Evolutionary conservation across 2,113 vertebrate species (phyloP).

Genomic region (Illadopsis cleaveri): DNA sequence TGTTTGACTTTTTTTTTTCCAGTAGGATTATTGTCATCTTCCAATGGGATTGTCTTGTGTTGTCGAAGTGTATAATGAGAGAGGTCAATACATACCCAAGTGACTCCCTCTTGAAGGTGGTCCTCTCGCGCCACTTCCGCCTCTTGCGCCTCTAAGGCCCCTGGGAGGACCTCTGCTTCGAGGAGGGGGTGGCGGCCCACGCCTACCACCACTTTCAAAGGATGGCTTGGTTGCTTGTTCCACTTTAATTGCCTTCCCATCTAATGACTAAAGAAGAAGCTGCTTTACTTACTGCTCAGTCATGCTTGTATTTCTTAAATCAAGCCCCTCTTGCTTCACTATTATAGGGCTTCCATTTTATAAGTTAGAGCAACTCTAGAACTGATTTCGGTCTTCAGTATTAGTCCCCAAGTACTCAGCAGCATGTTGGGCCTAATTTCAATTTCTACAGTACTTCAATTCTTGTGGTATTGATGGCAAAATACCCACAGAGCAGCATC

Average conservation of each 20-base stretch:
- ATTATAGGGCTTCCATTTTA: constrained; percentile 49
- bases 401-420: constrained; percentile 60
- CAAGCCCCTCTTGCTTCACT: constrained; percentile 59
- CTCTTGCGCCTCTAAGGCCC: constrained; percentile 88
- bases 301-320: constrained; percentile 52
- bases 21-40: constrained; percentile 65
- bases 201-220: constrained; percentile 89
- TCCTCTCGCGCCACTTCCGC: constrained; percentile 85
- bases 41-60: constrained; percentile 56
- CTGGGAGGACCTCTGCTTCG: constrained; percentile 90
- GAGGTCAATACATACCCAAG: constrained; percentile 76
- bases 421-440: constrained; percentile 52
- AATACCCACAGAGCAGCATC: constrained; percentile 54
- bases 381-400: constrained; percentile 62
- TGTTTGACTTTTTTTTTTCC: constrained; percentile 61
- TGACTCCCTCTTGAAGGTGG: constrained; percentile 89
- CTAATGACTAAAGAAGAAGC: constrained; percentile 83
- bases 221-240: constrained; percentile 97
- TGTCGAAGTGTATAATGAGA: constrained; percentile 64
- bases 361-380: constrained; percentile 64
- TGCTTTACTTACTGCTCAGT: constrained; percentile 65
- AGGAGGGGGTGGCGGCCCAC: constrained; percentile 86
- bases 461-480: constrained; percentile 54
- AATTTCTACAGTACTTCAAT: constrained; percentile 58
- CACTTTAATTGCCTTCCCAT: constrained; percentile 97